These are phyloP conservation scores for Eutrigla gurnardus DNA, from an alignment of 2,797 vertebrate species.

Conservation along the genomic window DNA sequence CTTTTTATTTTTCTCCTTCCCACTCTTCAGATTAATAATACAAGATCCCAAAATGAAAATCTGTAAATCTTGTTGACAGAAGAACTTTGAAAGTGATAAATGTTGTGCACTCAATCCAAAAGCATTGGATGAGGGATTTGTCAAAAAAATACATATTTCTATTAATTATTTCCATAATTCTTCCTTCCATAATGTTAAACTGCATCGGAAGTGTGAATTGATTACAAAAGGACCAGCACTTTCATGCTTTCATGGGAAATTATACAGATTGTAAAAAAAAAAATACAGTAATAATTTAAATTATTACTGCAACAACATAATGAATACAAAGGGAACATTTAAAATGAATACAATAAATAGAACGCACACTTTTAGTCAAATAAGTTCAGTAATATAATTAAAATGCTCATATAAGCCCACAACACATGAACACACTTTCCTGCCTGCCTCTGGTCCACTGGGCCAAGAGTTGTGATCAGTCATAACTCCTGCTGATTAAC, in stretches of 20 bases:
- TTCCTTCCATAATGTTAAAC: neutral
- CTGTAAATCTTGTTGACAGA: constrained; percentile 23
- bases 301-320: constrained; percentile 1
- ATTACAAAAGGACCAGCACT: neutral
- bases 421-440: neutral
- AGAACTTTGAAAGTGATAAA: constrained; percentile 41
- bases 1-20: constrained; percentile 12
- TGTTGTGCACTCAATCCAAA: constrained; percentile 12
- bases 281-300: neutral
- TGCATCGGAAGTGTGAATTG: neutral
- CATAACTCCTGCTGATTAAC: neutral
- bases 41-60: constrained; percentile 38
- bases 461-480: neutral
- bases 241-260: neutral
- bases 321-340: neutral
- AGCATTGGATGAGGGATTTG: neutral
- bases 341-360: neutral
- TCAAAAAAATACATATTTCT: neutral
- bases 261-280: neutral
- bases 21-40: constrained; percentile 34
- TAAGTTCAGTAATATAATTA: neutral
- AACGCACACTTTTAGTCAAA: neutral
- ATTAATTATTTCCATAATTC: neutral
- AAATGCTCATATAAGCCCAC: too few species aligned
- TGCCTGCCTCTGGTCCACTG: neutral